Evolutionary conservation across 2,888 invertebrate genomes (phyloP).

Genomic region (Iphiclides podalirius): DNA sequence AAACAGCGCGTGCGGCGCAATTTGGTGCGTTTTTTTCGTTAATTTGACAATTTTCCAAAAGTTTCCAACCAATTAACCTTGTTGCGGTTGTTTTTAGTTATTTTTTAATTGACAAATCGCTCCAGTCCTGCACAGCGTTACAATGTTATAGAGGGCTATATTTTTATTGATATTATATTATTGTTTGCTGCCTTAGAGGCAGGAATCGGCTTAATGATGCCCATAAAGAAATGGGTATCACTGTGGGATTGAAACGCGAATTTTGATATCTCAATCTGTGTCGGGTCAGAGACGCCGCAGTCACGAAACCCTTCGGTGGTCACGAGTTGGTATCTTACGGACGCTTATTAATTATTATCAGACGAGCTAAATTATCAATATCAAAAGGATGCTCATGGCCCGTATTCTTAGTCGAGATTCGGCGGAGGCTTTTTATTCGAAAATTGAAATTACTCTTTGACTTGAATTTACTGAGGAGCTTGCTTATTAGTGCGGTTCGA

Average conservation of each 20-base stretch:
- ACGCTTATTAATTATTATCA: constrained; percentile 54
- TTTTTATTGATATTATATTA: no score
- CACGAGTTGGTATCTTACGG: constrained; percentile 48
- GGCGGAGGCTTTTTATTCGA: not conserved
- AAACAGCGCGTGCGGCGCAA: not conserved
- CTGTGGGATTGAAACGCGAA: constrained; percentile 66
- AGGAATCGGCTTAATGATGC: constrained; percentile 45
- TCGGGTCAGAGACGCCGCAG: constrained; percentile 72
- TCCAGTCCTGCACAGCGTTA: no score
- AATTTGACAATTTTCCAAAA: no score
- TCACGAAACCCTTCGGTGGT: constrained; percentile 79
- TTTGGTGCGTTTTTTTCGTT: not conserved
- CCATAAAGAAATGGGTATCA: constrained; percentile 61
- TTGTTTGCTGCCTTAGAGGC: constrained; percentile 40
- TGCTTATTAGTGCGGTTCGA: no score
- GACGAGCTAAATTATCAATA: constrained; percentile 57
- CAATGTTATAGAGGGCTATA: no score
- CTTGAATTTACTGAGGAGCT: no score
- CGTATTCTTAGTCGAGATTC: constrained; percentile 34
- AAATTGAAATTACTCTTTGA: not conserved
- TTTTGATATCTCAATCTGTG: constrained; percentile 78
- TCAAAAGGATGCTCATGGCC: constrained; percentile 48
- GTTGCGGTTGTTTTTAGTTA: no score
- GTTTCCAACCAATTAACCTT: no score
- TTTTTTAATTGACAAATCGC: no score